Evolutionary conservation across 2,888 invertebrate species (phyloP).

Genomic region (Dryococelus australis): DNA sequence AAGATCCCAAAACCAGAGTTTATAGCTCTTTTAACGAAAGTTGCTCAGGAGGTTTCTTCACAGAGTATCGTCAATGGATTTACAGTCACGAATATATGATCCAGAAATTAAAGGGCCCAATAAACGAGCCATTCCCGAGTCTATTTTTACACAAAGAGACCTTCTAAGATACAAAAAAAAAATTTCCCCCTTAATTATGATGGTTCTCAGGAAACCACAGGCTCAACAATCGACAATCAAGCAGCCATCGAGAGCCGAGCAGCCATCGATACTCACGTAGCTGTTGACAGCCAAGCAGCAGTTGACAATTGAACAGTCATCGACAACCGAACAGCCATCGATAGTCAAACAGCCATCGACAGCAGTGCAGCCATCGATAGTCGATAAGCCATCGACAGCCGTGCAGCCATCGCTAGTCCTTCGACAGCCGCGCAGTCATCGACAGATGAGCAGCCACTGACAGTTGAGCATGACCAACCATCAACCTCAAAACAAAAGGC

Average conservation of each 20-base stretch:
- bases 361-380: too few relatives aligned
- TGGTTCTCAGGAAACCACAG: background rate
- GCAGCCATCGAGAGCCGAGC: too few relatives aligned
- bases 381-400: too few relatives aligned
- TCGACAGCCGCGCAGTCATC: too few relatives aligned
- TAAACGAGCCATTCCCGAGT: background rate
- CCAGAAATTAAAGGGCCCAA: background rate
- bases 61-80: background rate
- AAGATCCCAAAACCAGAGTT: background rate
- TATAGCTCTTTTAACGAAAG: background rate
- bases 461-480: background rate
- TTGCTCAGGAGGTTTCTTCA: background rate
- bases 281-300: too few relatives aligned
- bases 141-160: background rate
- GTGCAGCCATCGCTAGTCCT: too few relatives aligned
- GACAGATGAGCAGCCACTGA: too few relatives aligned
- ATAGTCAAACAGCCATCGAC: background rate
- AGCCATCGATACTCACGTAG: too few relatives aligned
- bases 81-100: background rate
- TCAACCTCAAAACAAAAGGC: background rate
- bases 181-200: background rate
- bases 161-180: background rate
- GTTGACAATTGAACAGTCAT: background rate
- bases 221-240: background rate
- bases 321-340: background rate